Percentiles rank a stretch among this genome's conserved stretches.
Conservation (phyloP, 1,140 invertebrate species). For the Drosophila neocordata region DNA sequence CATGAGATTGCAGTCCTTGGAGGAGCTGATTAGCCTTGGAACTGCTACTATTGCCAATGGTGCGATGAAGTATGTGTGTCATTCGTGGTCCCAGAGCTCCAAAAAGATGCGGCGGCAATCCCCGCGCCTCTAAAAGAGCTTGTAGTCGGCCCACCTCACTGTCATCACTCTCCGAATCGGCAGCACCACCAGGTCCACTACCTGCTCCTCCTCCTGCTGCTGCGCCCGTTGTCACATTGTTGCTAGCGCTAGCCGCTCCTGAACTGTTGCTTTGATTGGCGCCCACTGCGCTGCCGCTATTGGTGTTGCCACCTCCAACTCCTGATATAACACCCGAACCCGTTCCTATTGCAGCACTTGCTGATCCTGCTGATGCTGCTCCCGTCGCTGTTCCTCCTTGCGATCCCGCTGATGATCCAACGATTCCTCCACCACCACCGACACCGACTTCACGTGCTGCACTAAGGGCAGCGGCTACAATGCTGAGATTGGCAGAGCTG, state of each 20-base stretch:
- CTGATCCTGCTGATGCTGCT: conserved; percentile 18
- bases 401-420: conserved; percentile 6
- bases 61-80: conserved; percentile 97
- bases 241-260: conserved; percentile 60
- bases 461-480: conserved; percentile 64
- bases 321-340: background rate
- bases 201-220: conserved; percentile 24
- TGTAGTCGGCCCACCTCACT: conserved; percentile 94
- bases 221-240: conserved; percentile 51
- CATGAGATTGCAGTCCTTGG: conserved; percentile 96
- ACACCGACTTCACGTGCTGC: conserved; percentile 57
- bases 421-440: conserved; percentile 30
- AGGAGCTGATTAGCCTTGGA: conserved; percentile 97
- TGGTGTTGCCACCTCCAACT: conserved; percentile 29
- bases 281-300: conserved; percentile 65
- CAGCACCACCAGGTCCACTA: conserved; percentile 57
- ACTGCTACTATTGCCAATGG: conserved; percentile 93
- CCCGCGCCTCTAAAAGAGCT: conserved; percentile 95
- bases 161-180: conserved; percentile 89
- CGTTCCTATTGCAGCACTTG: conserved; percentile 6
- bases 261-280: conserved; percentile 53
- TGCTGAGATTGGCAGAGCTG: conserved; percentile 67
- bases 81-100: conserved; percentile 97
- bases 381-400: conserved; percentile 28
- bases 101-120: conserved; percentile 97